phyloP scores from a whole-genome alignment of 2,113 vertebrate species.

The human (Homo sapiens) region DNA sequence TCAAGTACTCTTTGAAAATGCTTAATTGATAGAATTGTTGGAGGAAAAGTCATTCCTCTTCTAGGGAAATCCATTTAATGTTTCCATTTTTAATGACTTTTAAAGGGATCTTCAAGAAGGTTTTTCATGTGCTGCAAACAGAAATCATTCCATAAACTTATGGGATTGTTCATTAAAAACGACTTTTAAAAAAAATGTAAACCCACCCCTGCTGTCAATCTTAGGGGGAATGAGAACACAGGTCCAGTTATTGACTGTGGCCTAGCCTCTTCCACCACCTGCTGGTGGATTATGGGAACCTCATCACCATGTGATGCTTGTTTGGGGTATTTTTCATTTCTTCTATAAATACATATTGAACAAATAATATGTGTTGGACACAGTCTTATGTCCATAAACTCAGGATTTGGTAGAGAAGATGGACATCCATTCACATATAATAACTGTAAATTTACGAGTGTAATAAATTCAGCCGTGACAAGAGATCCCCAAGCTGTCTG shows the following conservation, averaged over 20 bases:
- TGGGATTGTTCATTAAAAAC: background rate
- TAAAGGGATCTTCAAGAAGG: background rate
- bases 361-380: background rate
- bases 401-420: background rate
- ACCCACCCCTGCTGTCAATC: background rate
- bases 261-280: conserved; percentile 60
- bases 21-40: background rate
- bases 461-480: background rate
- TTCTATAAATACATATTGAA: background rate
- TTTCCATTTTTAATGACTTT: background rate
- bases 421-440: background rate
- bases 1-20: background rate
- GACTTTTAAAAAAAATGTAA: background rate
- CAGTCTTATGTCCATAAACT: background rate
- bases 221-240: background rate
- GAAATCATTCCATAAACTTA: background rate
- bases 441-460: background rate
- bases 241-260: background rate
- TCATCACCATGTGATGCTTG: background rate
- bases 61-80: background rate
- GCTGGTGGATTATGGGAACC: background rate
- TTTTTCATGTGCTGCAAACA: background rate
- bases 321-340: background rate
- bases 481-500: background rate
- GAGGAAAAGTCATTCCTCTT: background rate